Evolutionary conservation across 2,888 invertebrate species (phyloP).

Genomic region (Choristoneura rosaceana): DNA sequence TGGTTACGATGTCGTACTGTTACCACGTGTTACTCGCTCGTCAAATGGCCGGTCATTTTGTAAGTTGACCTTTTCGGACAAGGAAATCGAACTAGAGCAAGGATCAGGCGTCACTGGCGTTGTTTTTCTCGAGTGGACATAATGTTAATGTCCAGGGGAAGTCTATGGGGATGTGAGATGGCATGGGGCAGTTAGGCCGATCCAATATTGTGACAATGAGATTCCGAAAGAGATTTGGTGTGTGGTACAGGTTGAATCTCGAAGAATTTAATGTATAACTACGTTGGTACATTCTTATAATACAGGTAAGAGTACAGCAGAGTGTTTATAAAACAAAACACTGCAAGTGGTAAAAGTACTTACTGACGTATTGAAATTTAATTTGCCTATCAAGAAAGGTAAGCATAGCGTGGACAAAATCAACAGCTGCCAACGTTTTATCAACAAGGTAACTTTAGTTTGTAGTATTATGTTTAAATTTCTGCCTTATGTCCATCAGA

Average conservation of each 20-base stretch:
- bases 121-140: constrained; percentile 18
- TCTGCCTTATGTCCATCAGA: constrained; percentile 11
- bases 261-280: neutral
- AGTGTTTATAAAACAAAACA: no score
- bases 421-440: neutral
- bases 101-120: constrained; percentile 15
- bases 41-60: constrained; percentile 39
- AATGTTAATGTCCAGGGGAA: constrained; percentile 25
- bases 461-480: neutral
- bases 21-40: constrained; percentile 45
- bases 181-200: constrained; percentile 11
- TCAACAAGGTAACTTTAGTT: neutral
- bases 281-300: neutral
- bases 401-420: neutral
- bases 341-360: no score
- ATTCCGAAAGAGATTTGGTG: constrained; percentile 7
- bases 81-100: neutral
- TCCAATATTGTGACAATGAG: constrained; percentile 29
- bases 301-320: no score
- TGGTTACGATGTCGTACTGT: constrained; percentile 45
- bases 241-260: neutral
- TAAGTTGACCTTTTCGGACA: constrained; percentile 26
- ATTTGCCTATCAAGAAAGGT: neutral
- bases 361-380: no score
- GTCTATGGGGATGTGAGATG: constrained; percentile 24